Evolutionary conservation across 2,888 invertebrate species (phyloP), one percentile per base, ranked within the genome.

Genomic region (Gastrophysa polygoni): DNA sequence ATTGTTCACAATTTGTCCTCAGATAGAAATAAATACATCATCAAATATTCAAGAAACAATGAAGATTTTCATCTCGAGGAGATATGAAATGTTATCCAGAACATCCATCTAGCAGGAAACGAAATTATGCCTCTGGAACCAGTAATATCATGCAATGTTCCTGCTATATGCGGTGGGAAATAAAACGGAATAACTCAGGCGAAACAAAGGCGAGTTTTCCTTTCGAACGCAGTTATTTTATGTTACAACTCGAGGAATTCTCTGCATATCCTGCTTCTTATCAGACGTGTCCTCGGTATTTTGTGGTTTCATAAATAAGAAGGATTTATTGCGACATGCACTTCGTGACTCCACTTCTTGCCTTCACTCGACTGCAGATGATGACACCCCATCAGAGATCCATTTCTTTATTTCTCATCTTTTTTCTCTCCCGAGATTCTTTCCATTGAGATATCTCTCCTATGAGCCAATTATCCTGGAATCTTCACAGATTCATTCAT

Each of bases 261-360:
- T 57, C 66, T 63, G 68, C 71, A 70, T 74, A 75, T 74, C 72
- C 69, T 65, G 64, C 62, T 66, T 68, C 17, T 69, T 72, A 75
- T 76, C 76, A 72, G 73, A 75, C 73, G 71, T 75, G 76, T 75
- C 76, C 71, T 71, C 72, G 65, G 72, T 71, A 72, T 75, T 77
- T 75, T 76, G 75, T 74, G 74, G 77, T 77, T 78, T 78, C 77
- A 79, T 80, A 79, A 80, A 80, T 80, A 81, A 80, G 78, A 75
- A 72, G 77, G 77, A 81, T 81, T 80, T 81, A 81, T 80, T 72
- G 76, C 76, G 76, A 78, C 79, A 77, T 78, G 78, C 78, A 77
- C 79, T 79, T 72, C 79, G 80, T 80, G 79, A 80, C 79, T 78
- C 68, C 70, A 72, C 72, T 75, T 72, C 73, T 71, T 73, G 71